Evolutionary conservation across 30 jellyfish, hydroid and myxozoan genomes (phyloP), one percentile per base, ranked within the genome.

Genomic region (Chironex yamaguchii): DNA sequence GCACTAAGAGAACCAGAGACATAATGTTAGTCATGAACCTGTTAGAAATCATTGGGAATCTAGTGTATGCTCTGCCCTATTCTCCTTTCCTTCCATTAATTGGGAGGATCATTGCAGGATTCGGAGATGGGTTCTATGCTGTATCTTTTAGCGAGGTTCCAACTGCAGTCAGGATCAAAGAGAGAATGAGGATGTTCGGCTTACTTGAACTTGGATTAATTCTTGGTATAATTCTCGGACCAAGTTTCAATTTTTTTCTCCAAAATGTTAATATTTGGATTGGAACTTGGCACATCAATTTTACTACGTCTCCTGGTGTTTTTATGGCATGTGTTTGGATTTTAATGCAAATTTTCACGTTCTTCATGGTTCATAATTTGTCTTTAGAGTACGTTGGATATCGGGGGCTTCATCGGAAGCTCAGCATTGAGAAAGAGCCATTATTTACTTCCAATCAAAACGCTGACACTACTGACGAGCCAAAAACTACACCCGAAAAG

Each of bases 61-160:
- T 93, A 65, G 69, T 93, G 23, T 93, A 93, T 36, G 96, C 98
- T 20, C 49, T 93, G 80, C 98, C 96, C 0, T 87, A 75, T 82
- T 82, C 96, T 3, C 86, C 85, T 0, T 87, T 92, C 89, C 33
- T 93, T 65, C 30, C 79, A 50, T 68, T 93, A 0, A 51, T 49
- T n/a, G 98, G 98, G 49, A 62, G 98, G 31, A 73, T 87, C 52
- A 42, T 93, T 1, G 97, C 98, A 3, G 98, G 98, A 11, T 71
- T 87, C 11, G 98, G 98, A 17, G 98, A 93, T 69, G 98, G 98
- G 3, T 93, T 93, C 83, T 93, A 33, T 81, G 97, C 98, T 22
- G 96, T 96, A 25, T 97, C 98, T 17, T 87, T 64, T 76, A 85
- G 97, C 25, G 98, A 93, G 69, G 79, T 93, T 74, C 82, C 95